Evolutionary conservation across 2,888 invertebrate genomes (phyloP), one percentile per base, ranked within the genome.

Genomic region (Mesorhabditis spiculigera): DNA sequence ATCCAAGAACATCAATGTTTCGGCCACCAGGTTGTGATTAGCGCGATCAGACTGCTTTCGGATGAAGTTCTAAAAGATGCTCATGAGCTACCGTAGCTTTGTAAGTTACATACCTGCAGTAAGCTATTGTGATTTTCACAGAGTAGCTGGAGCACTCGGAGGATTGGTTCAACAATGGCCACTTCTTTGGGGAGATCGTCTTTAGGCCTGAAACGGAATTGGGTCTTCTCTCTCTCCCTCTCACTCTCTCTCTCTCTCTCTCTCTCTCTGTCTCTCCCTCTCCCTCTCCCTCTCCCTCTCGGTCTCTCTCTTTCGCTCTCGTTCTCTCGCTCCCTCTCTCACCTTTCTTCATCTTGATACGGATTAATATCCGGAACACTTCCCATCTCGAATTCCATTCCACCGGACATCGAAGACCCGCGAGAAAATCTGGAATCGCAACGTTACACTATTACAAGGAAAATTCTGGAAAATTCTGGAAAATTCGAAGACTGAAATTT

Each of bases 81-180:
- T n/a, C n/a, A n/a, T n/a, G n/a, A n/a, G n/a, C n/a, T n/a, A n/a
- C n/a, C n/a, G n/a, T n/a, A n/a, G n/a, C n/a, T n/a, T n/a, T n/a
- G n/a, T n/a, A n/a, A n/a, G n/a, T n/a, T n/a, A n/a, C 69, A 69
- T 66, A 68, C 67, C 88, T 90, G 95, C 76, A 99, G 89, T 79
- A 94, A 92, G 1, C 93, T 91, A 88, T 99, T 98, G 87, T 99
- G 98, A 88, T 99, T 99, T 89, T 99, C 98, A 88, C 98, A 99
- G 1, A 99, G 90, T 70, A 99, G 90, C 86, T 99, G 98, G 68
- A 99, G 88, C 86, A 97, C 97, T 63, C 98, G 89, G 10, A 99
- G 89, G 70, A 98, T 94, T 4, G 96, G 96, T 85, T 93, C 92
- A 94, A 98, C 95, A 6, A 97, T 92, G 42, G 93, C 90, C 69